Evolutionary conservation across 2,797 vertebrate species (phyloP), one percentile per base, ranked within the genome.

Genomic region (Melanotaenia parkinsoni): DNA sequence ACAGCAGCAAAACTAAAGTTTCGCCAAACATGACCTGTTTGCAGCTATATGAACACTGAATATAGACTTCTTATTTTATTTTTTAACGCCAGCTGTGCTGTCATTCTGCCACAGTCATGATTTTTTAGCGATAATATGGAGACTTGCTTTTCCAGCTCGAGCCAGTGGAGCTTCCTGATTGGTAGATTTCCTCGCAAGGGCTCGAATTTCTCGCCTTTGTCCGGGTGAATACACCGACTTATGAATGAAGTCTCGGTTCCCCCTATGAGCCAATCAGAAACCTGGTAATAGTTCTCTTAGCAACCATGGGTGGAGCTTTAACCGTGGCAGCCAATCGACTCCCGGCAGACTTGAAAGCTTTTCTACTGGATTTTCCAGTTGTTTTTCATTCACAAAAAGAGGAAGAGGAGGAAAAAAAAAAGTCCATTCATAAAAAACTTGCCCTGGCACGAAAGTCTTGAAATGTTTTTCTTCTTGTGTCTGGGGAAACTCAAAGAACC

Each of bases 331-430:
- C 94, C 94, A 95, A 94, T 94, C 88, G 16, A 0, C 20, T 62
- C 2, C 4, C 57, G 6, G 74, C 64, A 77, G 74, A 30, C 85
- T 43, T 74, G 74, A 75, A 63, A 84, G 80, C 68, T 85, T 90
- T 91, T 89, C 79, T 84, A 84, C 91, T 75, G 86, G 88, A 86
- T 92, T 94, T 94, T 94, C 89, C 94, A 95, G 93, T 95, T 95
- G 95, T 95, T 95, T 95, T 95, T 96, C 95, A 96, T 96, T 96
- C 95, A 96, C 93, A 95, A 96, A 95, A 94, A 81, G 77, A 79
- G 82, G 22, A 70, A 76, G 63, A 68, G 60, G 47, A 13, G 76
- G 76, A 67, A 10, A 71, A 74, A 70, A 28, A 60, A 63, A 81
- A 79, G 83, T 90, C 91, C 95, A 95, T 95, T 96, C 94, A 95